Conservation (phyloP, 2,888 invertebrate species). For the Ypsolopha sequella region DNA sequence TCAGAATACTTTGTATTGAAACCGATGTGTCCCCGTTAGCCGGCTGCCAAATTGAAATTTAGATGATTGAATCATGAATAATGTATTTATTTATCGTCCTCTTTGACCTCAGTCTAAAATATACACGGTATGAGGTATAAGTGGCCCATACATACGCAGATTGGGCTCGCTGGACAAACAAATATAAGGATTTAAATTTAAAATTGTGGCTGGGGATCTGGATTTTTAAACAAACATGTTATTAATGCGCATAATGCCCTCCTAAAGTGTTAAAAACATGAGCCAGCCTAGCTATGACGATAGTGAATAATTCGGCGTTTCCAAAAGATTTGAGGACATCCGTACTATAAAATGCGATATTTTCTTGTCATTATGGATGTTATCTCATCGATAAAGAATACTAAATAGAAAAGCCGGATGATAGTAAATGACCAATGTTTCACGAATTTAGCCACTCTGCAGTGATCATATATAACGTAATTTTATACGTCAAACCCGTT, state of each 20-base stretch:
- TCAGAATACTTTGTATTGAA: constrained; percentile 15
- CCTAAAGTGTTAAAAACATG: constrained; percentile 17
- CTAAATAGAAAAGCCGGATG: too few species aligned
- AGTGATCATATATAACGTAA: too few species aligned
- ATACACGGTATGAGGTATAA: constrained; percentile 33
- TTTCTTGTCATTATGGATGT: too few species aligned
- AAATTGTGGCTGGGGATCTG: constrained; percentile 48
- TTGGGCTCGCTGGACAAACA: constrained; percentile 47
- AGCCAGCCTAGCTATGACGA: constrained; percentile 16
- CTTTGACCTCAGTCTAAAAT: constrained; percentile 43
- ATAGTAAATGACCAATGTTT: too few species aligned
- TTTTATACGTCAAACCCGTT: too few species aligned
- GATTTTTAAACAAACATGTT: constrained; percentile 42
- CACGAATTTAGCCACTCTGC: too few species aligned
- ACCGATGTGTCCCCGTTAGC: constrained; percentile 62
- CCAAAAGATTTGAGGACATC: too few species aligned
- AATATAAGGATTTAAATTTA: constrained; percentile 55
- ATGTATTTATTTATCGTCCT: constrained; percentile 54
- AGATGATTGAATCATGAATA: constrained; percentile 54
- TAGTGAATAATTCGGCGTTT: too few species aligned
- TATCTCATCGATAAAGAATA: too few species aligned
- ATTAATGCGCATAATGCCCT: constrained; percentile 8
- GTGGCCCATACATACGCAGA: constrained; percentile 53
- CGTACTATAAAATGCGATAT: too few species aligned
- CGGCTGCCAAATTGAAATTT: constrained; percentile 54